Evolutionary conservation across 2,888 invertebrate genomes (phyloP).

Genomic region (Drosophila lutescens): DNA sequence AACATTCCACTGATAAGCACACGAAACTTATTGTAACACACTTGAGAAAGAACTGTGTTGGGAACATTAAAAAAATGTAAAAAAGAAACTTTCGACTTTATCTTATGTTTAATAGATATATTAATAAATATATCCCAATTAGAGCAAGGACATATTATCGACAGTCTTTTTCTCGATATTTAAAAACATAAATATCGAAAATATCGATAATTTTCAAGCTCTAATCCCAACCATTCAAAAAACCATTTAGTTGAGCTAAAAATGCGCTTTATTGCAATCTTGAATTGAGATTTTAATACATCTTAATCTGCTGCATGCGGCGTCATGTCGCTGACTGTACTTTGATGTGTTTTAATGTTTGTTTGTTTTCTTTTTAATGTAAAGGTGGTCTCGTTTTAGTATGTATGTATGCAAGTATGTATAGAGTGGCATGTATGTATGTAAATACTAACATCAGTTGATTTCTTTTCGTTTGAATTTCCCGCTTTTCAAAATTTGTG

Average conservation of each 20-base stretch:
- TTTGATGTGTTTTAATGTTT: slow-evolving; percentile 31
- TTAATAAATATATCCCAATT: no score
- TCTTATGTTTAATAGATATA: no score
- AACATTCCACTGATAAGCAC: not conserved
- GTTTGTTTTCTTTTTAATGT: slow-evolving; percentile 10
- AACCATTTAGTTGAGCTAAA: slow-evolving; percentile 50
- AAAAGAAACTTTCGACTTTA: not conserved
- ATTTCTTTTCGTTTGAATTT: slow-evolving; percentile 19
- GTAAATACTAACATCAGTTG: slow-evolving; percentile 43
- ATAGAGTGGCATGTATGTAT: slow-evolving; percentile 36
- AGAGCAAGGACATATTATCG: no score
- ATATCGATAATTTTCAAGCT: no score
- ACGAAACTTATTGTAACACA: not conserved
- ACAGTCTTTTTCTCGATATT: no score
- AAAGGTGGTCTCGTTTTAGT: slow-evolving; percentile 45
- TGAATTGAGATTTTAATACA: slow-evolving; percentile 55
- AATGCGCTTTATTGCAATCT: slow-evolving; percentile 68
- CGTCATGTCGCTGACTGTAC: slow-evolving; percentile 37
- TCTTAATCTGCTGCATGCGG: slow-evolving; percentile 33
- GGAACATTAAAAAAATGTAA: not conserved
- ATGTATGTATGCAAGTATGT: slow-evolving; percentile 33
- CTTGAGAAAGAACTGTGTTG: no score
- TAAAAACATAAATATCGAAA: no score
- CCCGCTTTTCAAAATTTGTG: slow-evolving; percentile 38
- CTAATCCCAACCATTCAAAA: not conserved